Percentiles rank a stretch among this genome's conserved stretches.
Evolutionary conservation across 2,797 vertebrate species (phyloP).

Genomic region (Poeciliopsis paucimaculata): DNA sequence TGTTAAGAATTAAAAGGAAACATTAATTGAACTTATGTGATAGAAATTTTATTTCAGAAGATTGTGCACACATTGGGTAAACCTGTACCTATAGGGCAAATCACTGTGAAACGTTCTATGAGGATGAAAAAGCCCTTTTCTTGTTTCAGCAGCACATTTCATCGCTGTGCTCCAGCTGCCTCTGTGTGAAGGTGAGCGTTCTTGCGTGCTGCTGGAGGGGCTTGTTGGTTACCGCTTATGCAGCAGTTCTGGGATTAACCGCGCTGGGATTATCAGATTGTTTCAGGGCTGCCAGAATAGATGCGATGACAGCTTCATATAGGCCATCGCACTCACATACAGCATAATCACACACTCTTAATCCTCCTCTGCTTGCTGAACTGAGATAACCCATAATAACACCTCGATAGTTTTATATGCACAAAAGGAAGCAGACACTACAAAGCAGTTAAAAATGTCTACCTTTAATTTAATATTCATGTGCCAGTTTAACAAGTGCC

Average conservation of each 20-base stretch:
- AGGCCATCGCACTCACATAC: slow-evolving; percentile 59
- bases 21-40: slow-evolving; percentile 50
- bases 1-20: slow-evolving; percentile 43
- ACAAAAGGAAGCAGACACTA: slow-evolving; percentile 73
- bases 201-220: slow-evolving; percentile 32
- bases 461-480: slow-evolving; percentile 77
- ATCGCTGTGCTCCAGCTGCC: slow-evolving; percentile 18
- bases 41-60: slow-evolving; percentile 63
- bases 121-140: slow-evolving; percentile 39
- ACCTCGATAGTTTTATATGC: slow-evolving; percentile 28
- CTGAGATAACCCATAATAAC: slow-evolving; percentile 38
- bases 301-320: slow-evolving; percentile 72
- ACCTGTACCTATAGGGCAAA: slow-evolving; percentile 38
- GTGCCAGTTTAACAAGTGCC: slow-evolving; percentile 57
- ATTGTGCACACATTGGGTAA: slow-evolving; percentile 47
- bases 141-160: slow-evolving; percentile 21
- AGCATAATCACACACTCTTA: slow-evolving; percentile 37
- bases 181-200: slow-evolving; percentile 25
- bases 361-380: slow-evolving; percentile 54
- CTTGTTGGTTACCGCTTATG: slow-evolving; percentile 60
- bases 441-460: slow-evolving; percentile 78
- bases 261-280: slow-evolving; percentile 81
- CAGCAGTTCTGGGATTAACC: slow-evolving; percentile 79
- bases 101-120: slow-evolving; percentile 21
- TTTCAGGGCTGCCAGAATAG: slow-evolving; percentile 70